Conservation (phyloP, 2,888 invertebrate genomes). For the Rapana venosa region DNA sequence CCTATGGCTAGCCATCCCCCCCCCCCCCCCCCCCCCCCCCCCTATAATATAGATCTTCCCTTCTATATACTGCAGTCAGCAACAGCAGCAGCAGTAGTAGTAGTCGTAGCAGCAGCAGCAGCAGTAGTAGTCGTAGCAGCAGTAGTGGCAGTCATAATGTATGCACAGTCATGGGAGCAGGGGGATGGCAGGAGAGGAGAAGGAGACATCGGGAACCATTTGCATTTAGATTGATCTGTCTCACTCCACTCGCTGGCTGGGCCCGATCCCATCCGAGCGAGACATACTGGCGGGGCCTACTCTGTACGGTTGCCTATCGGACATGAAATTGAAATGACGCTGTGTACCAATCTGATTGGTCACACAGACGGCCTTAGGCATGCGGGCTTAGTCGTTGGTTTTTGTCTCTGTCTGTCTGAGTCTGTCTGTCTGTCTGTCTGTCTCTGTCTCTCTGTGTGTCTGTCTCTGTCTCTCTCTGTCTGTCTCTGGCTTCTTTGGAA, state of each 20-base stretch:
- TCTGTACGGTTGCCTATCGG: no score
- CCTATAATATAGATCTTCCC: no score
- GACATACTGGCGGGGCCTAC: background rate
- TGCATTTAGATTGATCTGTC: conserved; percentile 40
- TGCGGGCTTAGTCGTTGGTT: no score
- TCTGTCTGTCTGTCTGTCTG: background rate
- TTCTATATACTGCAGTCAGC: no score
- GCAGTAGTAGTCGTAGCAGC: no score
- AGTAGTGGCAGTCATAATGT: no score
- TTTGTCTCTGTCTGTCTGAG: no score
- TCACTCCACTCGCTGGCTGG: background rate
- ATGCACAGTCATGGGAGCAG: conserved; percentile 20
- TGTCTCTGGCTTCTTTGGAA: background rate
- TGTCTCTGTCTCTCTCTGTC: conserved; percentile 19
- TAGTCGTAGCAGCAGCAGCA: no score
- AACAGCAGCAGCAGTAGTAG: no score
- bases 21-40: no score
- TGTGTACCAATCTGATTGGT: conserved; percentile 32
- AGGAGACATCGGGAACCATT: background rate
- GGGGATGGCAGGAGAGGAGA: conserved; percentile 25
- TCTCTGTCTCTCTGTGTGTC: conserved; percentile 12
- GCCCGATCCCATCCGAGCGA: no score
- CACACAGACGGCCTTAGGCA: background rate
- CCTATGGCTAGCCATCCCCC: no score
- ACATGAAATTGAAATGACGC: conserved; percentile 27